A percentile compares a stretch with the other conserved stretches of the same genome.
Conservation (phyloP, 2,888 invertebrate genomes). For the Amblyjoppa proteus region DNA sequence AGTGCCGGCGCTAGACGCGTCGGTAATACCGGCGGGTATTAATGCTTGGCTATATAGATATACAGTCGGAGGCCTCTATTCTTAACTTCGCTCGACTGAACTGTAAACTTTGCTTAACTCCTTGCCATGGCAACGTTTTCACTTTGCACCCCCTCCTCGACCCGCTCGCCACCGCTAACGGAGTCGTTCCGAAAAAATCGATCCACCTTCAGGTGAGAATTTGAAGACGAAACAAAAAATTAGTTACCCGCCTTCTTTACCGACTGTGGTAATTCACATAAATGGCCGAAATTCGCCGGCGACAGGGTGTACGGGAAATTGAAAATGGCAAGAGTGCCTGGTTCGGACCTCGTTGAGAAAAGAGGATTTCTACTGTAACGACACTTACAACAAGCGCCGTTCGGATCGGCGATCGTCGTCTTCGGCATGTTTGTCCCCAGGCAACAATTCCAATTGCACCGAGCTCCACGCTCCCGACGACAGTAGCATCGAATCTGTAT, state of each 20-base stretch:
- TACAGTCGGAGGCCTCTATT: background rate
- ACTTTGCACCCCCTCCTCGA: background rate
- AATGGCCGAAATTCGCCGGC: too few species aligned
- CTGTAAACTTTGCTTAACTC: background rate
- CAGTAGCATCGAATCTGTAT: background rate
- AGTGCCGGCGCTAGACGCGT: background rate
- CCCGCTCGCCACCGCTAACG: too few species aligned
- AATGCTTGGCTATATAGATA: background rate
- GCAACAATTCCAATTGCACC: conserved; percentile 40
- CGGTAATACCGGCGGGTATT: background rate
- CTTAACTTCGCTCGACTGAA: background rate
- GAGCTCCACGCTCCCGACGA: background rate
- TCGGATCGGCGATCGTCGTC: conserved; percentile 8
- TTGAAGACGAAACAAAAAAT: background rate
- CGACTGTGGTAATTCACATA: too few species aligned
- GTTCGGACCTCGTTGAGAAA: background rate
- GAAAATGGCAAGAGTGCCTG: background rate
- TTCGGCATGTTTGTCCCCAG: conserved; percentile 14
- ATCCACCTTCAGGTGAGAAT: background rate
- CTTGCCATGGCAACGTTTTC: background rate
- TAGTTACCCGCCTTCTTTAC: too few species aligned
- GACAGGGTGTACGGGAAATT: too few species aligned
- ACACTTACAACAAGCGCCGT: background rate
- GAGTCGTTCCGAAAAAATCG: background rate
- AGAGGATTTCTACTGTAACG: background rate